phyloP scores from a whole-genome alignment of 2,113 vertebrate genomes.

The Alligator sinensis region DNA sequence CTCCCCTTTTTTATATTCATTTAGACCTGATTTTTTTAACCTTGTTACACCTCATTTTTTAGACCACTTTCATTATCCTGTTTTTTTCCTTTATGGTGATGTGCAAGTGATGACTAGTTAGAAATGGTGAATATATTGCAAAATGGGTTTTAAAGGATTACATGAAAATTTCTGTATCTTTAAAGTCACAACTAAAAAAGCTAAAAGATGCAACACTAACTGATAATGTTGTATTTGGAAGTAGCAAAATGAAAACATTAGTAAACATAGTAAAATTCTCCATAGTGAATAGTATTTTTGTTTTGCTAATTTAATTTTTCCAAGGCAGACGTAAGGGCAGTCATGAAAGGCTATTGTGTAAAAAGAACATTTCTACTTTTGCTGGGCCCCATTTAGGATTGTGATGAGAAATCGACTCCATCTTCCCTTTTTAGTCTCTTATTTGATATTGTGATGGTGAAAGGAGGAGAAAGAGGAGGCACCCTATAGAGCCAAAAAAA shows the following conservation, averaged over 20 bases:
- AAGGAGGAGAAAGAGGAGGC: background rate
- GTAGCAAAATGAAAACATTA: background rate
- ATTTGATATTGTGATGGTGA: background rate
- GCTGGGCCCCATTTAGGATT: background rate
- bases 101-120: background rate
- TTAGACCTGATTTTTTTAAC: too few relatives aligned
- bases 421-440: background rate
- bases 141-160: background rate
- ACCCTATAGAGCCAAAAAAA: background rate
- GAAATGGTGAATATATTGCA: background rate
- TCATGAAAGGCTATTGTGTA: background rate
- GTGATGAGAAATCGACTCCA: background rate
- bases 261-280: too few relatives aligned
- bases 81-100: background rate
- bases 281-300: background rate
- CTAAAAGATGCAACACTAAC: background rate
- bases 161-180: background rate
- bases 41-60: background rate
- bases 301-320: background rate
- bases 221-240: background rate
- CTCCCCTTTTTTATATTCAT: too few relatives aligned
- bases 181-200: background rate
- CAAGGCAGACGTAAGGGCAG: background rate
- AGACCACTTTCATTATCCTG: background rate
- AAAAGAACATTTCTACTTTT: background rate